phyloP scores from a whole-genome alignment of 35 echinoderm and acorn worm genomes.

The Holothuria glaberrima region DNA sequence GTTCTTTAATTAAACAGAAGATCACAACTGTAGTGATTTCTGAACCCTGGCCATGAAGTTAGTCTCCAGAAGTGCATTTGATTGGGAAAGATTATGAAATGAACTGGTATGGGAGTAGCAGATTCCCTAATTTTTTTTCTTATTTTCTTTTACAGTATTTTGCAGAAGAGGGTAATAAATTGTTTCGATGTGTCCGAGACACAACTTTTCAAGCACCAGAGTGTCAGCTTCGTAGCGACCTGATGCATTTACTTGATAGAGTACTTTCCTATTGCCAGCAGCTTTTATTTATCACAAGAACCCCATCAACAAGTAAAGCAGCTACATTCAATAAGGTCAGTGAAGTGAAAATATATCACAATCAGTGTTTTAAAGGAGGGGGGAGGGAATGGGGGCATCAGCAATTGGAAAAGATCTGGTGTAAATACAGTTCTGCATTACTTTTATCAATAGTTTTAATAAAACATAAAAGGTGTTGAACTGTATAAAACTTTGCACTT shows the following conservation, averaged over 20 bases:
- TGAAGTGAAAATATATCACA: background rate
- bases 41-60: too few species aligned
- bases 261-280: constrained; percentile 91
- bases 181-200: constrained; percentile 87
- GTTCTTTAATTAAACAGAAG: too few species aligned
- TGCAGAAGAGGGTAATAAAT: constrained; percentile 96
- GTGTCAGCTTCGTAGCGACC: constrained; percentile 71
- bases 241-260: constrained; percentile 76
- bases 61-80: too few species aligned
- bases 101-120: too few species aligned
- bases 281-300: constrained; percentile 87
- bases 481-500: too few species aligned
- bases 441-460: too few species aligned
- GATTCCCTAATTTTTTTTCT: background rate
- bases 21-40: too few species aligned
- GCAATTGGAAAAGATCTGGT: too few species aligned
- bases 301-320: constrained; percentile 80
- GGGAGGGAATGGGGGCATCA: too few species aligned
- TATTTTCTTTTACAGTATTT: constrained; percentile 71
- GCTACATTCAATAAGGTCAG: constrained; percentile 95
- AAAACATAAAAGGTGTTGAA: too few species aligned
- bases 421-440: too few species aligned
- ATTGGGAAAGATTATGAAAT: background rate
- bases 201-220: constrained; percentile 82
- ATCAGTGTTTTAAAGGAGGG: too few species aligned